These are phyloP conservation scores for Volucella zonaria DNA, from an alignment of 2,888 invertebrate species.

Conservation along the genomic window DNA sequence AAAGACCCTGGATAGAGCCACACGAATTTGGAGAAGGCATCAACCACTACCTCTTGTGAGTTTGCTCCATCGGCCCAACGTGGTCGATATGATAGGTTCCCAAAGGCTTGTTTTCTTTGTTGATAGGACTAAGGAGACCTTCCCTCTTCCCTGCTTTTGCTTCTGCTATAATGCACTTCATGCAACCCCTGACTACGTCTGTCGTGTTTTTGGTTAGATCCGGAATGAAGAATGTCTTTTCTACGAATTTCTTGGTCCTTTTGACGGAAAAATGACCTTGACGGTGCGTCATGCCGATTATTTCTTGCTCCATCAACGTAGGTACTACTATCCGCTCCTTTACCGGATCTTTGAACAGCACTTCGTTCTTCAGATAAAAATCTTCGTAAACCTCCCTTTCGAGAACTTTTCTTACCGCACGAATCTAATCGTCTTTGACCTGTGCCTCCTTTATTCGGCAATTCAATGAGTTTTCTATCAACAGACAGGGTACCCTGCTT, in stretches of 20 bases:
- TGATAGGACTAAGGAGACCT: no score
- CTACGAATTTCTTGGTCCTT: background rate
- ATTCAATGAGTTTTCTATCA: background rate
- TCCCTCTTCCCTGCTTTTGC: no score
- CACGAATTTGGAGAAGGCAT: no score
- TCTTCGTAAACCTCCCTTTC: constrained; percentile 13
- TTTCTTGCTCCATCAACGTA: background rate
- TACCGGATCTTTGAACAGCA: constrained; percentile 25
- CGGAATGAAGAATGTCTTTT: background rate
- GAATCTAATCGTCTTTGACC: constrained; percentile 6
- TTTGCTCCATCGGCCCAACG: no score
- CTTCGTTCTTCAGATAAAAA: constrained; percentile 3
- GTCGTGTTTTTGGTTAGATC: background rate
- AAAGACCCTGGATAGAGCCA: no score
- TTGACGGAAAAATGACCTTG: background rate
- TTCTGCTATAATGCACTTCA: no score
- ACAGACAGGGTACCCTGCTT: background rate
- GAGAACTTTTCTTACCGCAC: background rate
- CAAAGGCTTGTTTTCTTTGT: no score
- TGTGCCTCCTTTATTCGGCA: constrained; percentile 4
- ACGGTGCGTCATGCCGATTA: background rate
- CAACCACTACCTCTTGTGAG: no score
- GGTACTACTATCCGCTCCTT: constrained; percentile 52
- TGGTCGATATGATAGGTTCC: no score
- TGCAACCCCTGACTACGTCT: background rate